A percentile compares a stretch with the other conserved stretches of the same genome.
Conservation (phyloP, 2,797 vertebrate genomes). For the Hephaestus fuliginosus region DNA sequence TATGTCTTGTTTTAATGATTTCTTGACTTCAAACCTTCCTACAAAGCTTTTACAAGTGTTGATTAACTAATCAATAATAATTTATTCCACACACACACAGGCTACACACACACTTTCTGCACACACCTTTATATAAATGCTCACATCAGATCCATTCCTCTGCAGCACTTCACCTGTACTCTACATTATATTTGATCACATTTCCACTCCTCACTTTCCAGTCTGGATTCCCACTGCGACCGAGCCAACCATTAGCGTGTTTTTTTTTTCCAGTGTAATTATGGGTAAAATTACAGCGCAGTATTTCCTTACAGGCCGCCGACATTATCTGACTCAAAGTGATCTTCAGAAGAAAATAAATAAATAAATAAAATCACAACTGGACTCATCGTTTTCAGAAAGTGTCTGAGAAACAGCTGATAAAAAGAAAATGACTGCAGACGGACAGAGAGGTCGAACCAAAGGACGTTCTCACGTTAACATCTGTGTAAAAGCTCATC, state of each 20-base stretch:
- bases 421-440: neutral
- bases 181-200: neutral
- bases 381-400: too few relatives aligned
- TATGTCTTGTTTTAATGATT: neutral
- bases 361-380: too few relatives aligned
- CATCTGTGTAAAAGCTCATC: neutral
- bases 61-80: neutral
- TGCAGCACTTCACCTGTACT: neutral
- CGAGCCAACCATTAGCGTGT: constrained; percentile 29
- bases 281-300: constrained; percentile 24
- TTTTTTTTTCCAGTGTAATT: constrained; percentile 1
- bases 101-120: neutral
- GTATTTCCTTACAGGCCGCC: constrained; percentile 24
- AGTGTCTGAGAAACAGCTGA: neutral
- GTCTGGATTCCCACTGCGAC: constrained; percentile 18
- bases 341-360: neutral
- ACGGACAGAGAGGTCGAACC: neutral
- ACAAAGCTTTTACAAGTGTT: neutral
- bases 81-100: neutral
- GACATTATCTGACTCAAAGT: neutral
- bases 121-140: constrained; percentile 3
- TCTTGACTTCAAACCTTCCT: neutral
- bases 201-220: neutral
- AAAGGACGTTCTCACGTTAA: neutral
- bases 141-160: neutral